phyloP scores from a whole-genome alignment of 2,888 invertebrate genomes.

The Pristionchus exspectatus region DNA sequence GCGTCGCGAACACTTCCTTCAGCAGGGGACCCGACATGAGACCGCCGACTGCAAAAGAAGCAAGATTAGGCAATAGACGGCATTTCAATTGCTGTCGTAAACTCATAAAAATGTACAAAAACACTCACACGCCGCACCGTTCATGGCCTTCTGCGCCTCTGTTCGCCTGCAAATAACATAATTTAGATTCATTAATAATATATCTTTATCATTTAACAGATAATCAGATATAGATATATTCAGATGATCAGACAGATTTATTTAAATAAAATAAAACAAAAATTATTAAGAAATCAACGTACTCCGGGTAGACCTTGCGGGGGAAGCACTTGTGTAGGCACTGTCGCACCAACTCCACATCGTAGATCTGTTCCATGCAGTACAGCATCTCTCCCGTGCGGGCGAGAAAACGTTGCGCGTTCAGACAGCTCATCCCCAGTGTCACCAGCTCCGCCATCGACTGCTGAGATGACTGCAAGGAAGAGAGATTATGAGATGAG shows the following conservation, averaged over 20 bases:
- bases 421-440: constrained; percentile 50
- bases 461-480: constrained; percentile 25
- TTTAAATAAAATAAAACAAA: neutral
- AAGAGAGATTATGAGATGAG: neutral
- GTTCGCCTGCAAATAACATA: neutral
- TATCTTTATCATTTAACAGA: neutral
- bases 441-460: constrained; percentile 49
- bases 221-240: too few relatives aligned
- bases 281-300: neutral
- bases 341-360: constrained; percentile 42
- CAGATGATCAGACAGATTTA: too few relatives aligned
- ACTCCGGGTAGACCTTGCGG: neutral
- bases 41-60: neutral
- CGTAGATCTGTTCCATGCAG: constrained; percentile 17
- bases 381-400: constrained; percentile 31
- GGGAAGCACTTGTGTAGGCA: constrained; percentile 49
- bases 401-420: constrained; percentile 30
- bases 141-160: constrained; percentile 11
- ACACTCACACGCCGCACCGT: neutral
- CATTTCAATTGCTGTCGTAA: neutral
- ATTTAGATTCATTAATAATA: neutral
- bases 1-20: constrained; percentile 16
- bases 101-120: neutral
- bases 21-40: constrained; percentile 42
- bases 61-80: neutral